These are phyloP conservation scores for Anableps anableps DNA, from an alignment of 2,797 vertebrate species.

Conservation along the genomic window DNA sequence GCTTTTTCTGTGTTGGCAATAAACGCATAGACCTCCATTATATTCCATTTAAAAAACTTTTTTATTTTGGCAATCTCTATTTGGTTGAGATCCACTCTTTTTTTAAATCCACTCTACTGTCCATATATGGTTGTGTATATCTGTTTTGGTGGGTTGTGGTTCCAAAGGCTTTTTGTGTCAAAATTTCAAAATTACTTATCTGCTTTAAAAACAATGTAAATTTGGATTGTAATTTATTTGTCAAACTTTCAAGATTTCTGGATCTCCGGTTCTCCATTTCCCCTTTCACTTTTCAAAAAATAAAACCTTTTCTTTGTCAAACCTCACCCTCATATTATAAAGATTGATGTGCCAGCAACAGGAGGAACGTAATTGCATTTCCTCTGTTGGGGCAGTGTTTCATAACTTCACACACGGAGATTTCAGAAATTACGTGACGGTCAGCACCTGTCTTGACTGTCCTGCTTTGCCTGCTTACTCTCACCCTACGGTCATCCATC, in stretches of 20 bases:
- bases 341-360: background rate
- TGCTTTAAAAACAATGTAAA: background rate
- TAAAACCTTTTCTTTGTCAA: background rate
- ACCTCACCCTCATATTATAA: background rate
- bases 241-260: background rate
- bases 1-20: background rate
- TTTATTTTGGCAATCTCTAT: background rate
- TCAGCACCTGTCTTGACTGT: background rate
- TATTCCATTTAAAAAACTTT: background rate
- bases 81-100: too few relatives aligned
- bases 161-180: background rate
- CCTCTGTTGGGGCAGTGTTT: background rate
- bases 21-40: background rate
- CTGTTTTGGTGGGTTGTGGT: background rate
- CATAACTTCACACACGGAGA: background rate
- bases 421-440: background rate
- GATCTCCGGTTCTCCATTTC: background rate
- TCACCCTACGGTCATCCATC: background rate
- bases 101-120: background rate
- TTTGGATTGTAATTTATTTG: background rate
- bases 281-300: background rate
- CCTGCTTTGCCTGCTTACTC: background rate
- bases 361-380: background rate
- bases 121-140: background rate
- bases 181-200: background rate